phyloP scores from a whole-genome alignment of 2,113 vertebrate species.

The Salvator merianae region DNA sequence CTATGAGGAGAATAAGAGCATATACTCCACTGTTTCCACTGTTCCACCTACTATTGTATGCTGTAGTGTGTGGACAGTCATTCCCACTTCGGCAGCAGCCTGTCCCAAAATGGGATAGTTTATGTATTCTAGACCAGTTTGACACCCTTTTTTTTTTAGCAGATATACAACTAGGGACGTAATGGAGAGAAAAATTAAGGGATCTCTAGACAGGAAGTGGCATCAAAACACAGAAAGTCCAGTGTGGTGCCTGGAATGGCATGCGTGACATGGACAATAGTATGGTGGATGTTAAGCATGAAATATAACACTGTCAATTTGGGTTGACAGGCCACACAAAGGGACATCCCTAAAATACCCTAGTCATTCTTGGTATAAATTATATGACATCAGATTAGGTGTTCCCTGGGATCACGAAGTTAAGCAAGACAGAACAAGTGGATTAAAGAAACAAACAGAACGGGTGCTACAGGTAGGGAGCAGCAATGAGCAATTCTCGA shows the following conservation, averaged over 20 bases:
- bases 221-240: neutral
- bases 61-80: too few species aligned
- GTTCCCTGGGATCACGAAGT: neutral
- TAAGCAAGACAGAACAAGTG: neutral
- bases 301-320: neutral
- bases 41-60: too few species aligned
- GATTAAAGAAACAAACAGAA: neutral
- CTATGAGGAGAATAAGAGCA: too few species aligned
- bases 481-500: neutral
- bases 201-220: neutral
- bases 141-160: too few species aligned
- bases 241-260: neutral
- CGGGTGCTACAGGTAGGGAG: neutral
- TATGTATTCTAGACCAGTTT: too few species aligned
- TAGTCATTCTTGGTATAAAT: neutral
- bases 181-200: too few species aligned
- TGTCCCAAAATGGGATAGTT: too few species aligned
- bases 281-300: neutral
- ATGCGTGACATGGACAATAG: neutral
- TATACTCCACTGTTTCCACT: too few species aligned
- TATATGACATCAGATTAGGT: too few species aligned
- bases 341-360: neutral
- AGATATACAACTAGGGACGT: too few species aligned
- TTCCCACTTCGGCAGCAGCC: too few species aligned
- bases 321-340: neutral